Evolutionary conservation across 2,888 invertebrate genomes (phyloP).

Genomic region (Myopa testacea): DNA sequence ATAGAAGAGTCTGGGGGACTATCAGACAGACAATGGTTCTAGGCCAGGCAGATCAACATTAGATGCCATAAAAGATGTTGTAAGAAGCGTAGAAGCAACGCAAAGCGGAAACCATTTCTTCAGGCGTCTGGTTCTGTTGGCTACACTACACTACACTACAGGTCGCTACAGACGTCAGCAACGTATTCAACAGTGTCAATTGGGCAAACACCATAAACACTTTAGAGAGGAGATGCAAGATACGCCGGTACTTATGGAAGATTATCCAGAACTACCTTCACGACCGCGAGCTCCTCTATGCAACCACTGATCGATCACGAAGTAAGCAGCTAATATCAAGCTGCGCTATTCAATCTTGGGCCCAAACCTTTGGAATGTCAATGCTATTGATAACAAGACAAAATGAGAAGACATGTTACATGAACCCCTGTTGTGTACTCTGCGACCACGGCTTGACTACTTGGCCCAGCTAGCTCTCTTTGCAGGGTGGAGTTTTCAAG

Average conservation of each 20-base stretch:
- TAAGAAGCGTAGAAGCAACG: background rate
- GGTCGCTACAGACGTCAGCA: conserved; percentile 33
- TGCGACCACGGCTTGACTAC: too few relatives aligned
- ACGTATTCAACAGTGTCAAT: conserved; percentile 33
- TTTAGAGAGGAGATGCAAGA: background rate
- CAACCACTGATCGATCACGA: background rate
- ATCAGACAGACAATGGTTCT: conserved; percentile 26
- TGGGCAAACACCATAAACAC: conserved; percentile 28
- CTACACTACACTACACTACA: too few relatives aligned
- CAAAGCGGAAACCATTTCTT: conserved; percentile 19
- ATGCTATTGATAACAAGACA: too few relatives aligned
- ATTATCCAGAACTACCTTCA: conserved; percentile 21
- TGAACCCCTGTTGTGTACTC: too few relatives aligned
- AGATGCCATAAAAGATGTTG: conserved; percentile 33
- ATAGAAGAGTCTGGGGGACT: conserved; percentile 18
- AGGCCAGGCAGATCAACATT: conserved; percentile 28
- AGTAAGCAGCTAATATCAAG: too few relatives aligned
- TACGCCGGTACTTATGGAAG: conserved; percentile 12
- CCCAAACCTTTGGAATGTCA: too few relatives aligned
- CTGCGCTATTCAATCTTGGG: too few relatives aligned
- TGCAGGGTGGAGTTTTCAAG: too few relatives aligned
- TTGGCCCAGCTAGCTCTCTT: too few relatives aligned
- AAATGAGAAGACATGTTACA: too few relatives aligned
- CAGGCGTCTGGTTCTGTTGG: conserved; percentile 26
- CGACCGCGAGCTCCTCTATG: conserved; percentile 14